Conservation (phyloP, 2,113 vertebrate genomes). For the Anhinga anhinga region DNA sequence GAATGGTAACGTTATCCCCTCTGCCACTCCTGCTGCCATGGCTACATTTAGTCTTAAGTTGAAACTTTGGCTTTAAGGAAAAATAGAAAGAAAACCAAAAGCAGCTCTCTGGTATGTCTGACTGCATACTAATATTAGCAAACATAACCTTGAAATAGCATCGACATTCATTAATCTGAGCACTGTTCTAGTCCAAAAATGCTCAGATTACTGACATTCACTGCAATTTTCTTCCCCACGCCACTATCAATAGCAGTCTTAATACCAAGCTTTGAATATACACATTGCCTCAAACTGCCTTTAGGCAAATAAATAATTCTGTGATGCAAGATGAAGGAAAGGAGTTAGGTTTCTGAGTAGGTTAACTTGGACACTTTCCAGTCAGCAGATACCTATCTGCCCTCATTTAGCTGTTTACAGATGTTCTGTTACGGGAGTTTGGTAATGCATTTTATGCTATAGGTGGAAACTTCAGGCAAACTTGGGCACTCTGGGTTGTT, state of each 20-base stretch:
- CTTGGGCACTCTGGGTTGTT: not conserved
- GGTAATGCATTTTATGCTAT: not conserved
- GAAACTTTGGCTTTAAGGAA: slow-evolving; percentile 17
- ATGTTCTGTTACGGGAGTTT: not conserved
- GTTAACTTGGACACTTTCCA: not conserved
- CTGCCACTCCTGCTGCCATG: not conserved
- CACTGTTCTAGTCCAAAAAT: slow-evolving; percentile 2
- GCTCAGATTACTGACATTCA: not conserved
- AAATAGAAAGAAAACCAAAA: not conserved
- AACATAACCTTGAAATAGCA: slow-evolving; percentile 48
- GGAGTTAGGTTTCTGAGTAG: not conserved
- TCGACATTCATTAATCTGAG: slow-evolving; percentile 1
- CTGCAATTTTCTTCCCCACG: not conserved
- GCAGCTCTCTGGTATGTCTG: slow-evolving; percentile 43
- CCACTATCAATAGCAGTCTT: not conserved
- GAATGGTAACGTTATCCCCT: not conserved
- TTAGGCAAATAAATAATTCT: not conserved
- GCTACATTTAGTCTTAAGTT: not conserved
- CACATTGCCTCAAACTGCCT: not conserved
- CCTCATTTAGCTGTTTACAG: not conserved
- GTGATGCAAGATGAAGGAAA: slow-evolving; percentile 17
- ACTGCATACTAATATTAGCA: slow-evolving; percentile 44
- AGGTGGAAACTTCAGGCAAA: not conserved
- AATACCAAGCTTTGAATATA: not conserved
- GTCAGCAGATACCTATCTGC: not conserved